Percentiles rank a stretch among this genome's conserved stretches.
phyloP scores from a whole-genome alignment of 1,140 invertebrate genomes.

The Drosophila sechellia region DNA sequence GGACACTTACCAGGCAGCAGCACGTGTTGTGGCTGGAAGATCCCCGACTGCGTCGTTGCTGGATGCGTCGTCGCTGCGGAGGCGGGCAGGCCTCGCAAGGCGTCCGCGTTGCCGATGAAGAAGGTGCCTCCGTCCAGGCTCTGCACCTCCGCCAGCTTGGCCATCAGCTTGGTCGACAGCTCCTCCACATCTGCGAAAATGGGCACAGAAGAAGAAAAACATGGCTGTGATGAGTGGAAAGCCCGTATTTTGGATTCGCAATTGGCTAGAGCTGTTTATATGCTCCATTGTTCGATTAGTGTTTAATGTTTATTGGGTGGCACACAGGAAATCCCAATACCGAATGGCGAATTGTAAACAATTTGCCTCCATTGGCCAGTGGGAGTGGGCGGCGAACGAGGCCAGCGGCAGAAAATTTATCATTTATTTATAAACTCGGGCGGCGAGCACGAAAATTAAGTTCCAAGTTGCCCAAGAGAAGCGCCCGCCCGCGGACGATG shows the following conservation, averaged over 20 bases:
- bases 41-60: slow-evolving; percentile 55
- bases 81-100: slow-evolving; percentile 59
- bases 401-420: slow-evolving; percentile 68
- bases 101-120: slow-evolving; percentile 82
- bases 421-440: slow-evolving; percentile 72
- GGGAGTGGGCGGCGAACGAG: slow-evolving; percentile 19
- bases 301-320: slow-evolving; percentile 30
- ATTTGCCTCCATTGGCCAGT: neutral
- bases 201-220: neutral
- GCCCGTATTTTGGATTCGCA: neutral
- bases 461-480: slow-evolving; percentile 66
- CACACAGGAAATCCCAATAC: slow-evolving; percentile 17
- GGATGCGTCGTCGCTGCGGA: slow-evolving; percentile 36
- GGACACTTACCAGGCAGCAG: slow-evolving; percentile 79
- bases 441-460: slow-evolving; percentile 40
- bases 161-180: slow-evolving; percentile 85
- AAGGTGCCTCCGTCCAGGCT: slow-evolving; percentile 82
- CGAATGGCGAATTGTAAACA: slow-evolving; percentile 38
- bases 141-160: slow-evolving; percentile 83
- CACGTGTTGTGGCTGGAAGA: slow-evolving; percentile 83
- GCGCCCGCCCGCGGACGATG: slow-evolving; percentile 13
- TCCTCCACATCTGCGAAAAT: slow-evolving; percentile 85
- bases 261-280: neutral
- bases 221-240: neutral
- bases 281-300: slow-evolving; percentile 1